Percentiles rank a stretch among this genome's conserved stretches.
phyloP scores from a whole-genome alignment of 2,888 invertebrate genomes.

The Ormyrus labotus region DNA sequence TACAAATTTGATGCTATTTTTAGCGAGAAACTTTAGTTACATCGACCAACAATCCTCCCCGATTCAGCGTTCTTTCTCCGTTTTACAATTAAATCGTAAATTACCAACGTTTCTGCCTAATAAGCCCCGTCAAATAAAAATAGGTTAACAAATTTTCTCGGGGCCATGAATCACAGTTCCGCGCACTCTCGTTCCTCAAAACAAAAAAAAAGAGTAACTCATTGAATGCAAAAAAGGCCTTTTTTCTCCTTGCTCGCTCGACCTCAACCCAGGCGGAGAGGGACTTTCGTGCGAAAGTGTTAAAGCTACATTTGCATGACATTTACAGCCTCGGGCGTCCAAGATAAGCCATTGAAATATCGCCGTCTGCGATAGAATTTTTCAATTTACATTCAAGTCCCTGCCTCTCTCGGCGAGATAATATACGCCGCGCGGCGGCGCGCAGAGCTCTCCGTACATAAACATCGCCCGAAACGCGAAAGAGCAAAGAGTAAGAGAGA shows the following conservation, averaged over 20 bases:
- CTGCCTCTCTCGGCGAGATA: too few relatives aligned
- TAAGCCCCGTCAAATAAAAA: too few relatives aligned
- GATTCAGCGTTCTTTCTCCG: too few relatives aligned
- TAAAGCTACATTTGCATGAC: constrained; percentile 49
- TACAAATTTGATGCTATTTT: neutral
- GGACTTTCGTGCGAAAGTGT: constrained; percentile 45
- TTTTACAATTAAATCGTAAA: too few relatives aligned
- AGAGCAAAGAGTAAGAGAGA: neutral
- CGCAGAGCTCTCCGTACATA: neutral
- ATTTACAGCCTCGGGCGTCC: constrained; percentile 25
- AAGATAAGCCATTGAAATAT: constrained; percentile 54
- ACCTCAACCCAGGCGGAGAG: too few relatives aligned
- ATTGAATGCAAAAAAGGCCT: neutral
- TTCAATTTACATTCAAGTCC: constrained; percentile 52
- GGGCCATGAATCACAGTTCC: neutral
- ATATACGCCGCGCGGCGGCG: neutral
- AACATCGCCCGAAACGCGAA: neutral
- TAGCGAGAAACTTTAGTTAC: too few relatives aligned
- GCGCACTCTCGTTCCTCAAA: too few relatives aligned
- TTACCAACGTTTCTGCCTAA: too few relatives aligned
- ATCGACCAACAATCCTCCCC: too few relatives aligned
- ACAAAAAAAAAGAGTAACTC: neutral
- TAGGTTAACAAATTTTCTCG: neutral
- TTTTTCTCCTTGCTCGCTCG: neutral
- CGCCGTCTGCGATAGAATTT: constrained; percentile 46